Evolutionary conservation across 2,888 invertebrate species (phyloP).

Genomic region (Oxyteleia sp.): DNA sequence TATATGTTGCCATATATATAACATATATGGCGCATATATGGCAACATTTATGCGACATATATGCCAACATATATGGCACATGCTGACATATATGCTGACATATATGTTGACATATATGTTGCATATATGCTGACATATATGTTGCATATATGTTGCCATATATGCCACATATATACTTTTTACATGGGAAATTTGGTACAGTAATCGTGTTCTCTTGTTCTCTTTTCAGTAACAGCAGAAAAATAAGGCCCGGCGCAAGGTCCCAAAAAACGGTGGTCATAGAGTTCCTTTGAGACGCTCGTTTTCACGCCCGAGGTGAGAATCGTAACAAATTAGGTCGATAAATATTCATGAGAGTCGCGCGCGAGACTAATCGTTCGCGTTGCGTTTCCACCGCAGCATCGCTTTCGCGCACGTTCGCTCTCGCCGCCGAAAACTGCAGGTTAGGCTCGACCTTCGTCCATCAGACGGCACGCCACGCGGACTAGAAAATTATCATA

Average conservation of each 20-base stretch:
- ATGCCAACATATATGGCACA: no score
- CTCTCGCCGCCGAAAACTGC: constrained; percentile 56
- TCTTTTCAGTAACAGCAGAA: neutral
- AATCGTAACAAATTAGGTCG: constrained; percentile 82
- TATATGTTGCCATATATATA: no score
- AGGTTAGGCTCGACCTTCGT: constrained; percentile 66
- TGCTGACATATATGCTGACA: no score
- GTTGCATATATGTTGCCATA: no score
- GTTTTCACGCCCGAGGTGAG: constrained; percentile 77
- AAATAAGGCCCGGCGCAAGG: constrained; percentile 39
- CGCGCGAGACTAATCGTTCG: no score
- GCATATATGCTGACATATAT: no score
- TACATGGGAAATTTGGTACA: no score
- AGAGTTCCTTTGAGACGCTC: constrained; percentile 53
- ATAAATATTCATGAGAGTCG: constrained; percentile 87
- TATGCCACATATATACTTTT: no score
- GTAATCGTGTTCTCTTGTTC: no score
- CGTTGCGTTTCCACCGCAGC: constrained; percentile 58
- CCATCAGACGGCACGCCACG: constrained; percentile 74
- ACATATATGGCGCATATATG: no score
- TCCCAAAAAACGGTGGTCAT: constrained; percentile 54
- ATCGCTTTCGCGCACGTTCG: constrained; percentile 43
- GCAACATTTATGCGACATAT: no score
- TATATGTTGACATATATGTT: no score
- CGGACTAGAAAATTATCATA: constrained; percentile 83